These are phyloP conservation scores for Stenichneumon culpator DNA, from an alignment of 2,888 invertebrate species.

Conservation along the genomic window DNA sequence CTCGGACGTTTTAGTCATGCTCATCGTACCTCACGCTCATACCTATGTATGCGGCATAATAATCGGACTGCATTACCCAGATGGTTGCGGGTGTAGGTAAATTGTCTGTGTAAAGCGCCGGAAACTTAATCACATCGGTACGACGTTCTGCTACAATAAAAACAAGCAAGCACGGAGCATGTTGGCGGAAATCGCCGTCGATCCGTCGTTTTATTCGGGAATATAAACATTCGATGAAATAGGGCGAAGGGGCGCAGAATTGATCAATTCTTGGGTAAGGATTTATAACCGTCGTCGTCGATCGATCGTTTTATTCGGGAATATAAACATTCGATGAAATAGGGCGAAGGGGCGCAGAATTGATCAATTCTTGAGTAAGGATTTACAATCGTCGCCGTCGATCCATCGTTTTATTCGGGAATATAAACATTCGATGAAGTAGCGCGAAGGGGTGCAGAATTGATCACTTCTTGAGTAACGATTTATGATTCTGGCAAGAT, in stretches of 20 bases:
- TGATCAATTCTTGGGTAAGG: no score
- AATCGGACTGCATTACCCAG: neutral
- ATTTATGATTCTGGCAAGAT: neutral
- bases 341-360: no score
- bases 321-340: no score
- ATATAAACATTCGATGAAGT: neutral
- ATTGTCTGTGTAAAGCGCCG: neutral
- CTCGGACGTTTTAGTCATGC: neutral
- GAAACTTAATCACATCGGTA: neutral
- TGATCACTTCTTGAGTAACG: neutral
- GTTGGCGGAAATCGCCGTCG: no score
- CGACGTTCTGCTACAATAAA: neutral
- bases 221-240: no score
- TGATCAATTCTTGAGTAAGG: no score
- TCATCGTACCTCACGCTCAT: neutral
- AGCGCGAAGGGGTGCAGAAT: neutral
- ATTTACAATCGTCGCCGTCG: no score
- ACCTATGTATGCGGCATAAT: slow-evolving; percentile 3
- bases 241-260: no score
- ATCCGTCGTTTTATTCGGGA: no score
- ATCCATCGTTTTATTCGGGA: neutral
- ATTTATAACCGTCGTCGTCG: no score
- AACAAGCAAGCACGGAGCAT: neutral
- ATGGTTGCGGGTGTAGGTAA: neutral
- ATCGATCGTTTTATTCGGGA: no score